A percentile compares a stretch with the other conserved stretches of the same genome.
Evolutionary conservation across 2,888 invertebrate species (phyloP).

Genomic region (Acanthosoma haemorrhoidale): DNA sequence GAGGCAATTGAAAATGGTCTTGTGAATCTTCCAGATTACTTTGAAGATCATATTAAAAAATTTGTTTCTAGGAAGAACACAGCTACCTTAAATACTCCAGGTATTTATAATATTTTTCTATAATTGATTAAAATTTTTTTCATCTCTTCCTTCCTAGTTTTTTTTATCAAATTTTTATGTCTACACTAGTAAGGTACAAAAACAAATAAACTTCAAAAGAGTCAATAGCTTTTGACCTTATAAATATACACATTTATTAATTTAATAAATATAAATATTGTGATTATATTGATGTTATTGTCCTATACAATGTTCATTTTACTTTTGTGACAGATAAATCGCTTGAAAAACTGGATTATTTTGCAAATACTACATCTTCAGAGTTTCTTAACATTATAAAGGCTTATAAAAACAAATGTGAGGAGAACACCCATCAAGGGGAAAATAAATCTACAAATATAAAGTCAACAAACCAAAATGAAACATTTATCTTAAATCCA

Average conservation of each 20-base stretch:
- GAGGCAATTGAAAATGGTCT: slow-evolving; percentile 55
- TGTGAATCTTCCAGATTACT: slow-evolving; percentile 22
- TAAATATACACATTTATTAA: too few species aligned
- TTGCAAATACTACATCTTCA: neutral
- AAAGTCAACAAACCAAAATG: neutral
- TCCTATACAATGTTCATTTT: neutral
- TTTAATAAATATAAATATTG: too few species aligned
- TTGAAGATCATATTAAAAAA: slow-evolving; percentile 30
- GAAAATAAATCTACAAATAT: neutral
- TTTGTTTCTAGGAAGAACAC: slow-evolving; percentile 30
- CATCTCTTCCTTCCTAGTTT: too few species aligned
- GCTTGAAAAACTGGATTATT: neutral
- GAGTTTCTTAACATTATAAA: slow-evolving; percentile 15
- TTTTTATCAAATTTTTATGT: too few species aligned
- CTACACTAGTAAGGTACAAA: too few species aligned
- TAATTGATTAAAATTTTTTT: too few species aligned
- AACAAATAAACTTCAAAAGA: too few species aligned
- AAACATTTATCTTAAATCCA: neutral
- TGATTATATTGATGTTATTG: neutral
- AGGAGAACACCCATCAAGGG: neutral
- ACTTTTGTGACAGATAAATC: neutral
- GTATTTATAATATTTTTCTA: neutral
- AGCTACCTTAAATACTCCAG: neutral
- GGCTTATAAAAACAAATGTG: neutral
- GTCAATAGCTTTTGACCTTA: too few species aligned